These are phyloP conservation scores for Siniperca undulata DNA, from an alignment of 2,797 vertebrate species.

Conservation along the genomic window DNA sequence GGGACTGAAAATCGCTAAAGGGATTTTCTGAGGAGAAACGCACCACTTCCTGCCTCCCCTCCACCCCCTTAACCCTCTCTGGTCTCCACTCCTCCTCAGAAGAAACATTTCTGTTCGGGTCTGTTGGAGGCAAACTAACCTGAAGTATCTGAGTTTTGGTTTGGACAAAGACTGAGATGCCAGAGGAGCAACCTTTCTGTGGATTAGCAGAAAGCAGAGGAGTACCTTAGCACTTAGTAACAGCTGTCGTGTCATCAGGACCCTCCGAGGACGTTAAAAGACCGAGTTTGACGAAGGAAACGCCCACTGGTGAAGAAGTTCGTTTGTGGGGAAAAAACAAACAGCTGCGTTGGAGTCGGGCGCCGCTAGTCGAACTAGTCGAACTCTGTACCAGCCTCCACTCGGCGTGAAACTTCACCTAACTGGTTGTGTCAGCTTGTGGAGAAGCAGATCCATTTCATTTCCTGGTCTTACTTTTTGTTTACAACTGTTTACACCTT, in stretches of 20 bases:
- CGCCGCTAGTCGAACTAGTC: background rate
- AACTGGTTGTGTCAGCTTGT: background rate
- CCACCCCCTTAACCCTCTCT: slow-evolving; percentile 17
- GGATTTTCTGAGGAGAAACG: slow-evolving; percentile 90
- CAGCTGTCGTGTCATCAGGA: slow-evolving; percentile 30
- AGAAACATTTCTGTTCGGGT: slow-evolving; percentile 22
- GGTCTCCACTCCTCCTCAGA: slow-evolving; percentile 32
- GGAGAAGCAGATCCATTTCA: slow-evolving; percentile 8
- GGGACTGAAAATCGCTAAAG: slow-evolving; percentile 95
- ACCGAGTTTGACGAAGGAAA: background rate
- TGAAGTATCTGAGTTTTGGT: slow-evolving; percentile 39
- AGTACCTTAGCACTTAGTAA: slow-evolving; percentile 66
- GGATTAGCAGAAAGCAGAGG: slow-evolving; percentile 48
- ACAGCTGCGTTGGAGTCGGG: background rate
- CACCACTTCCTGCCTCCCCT: slow-evolving; percentile 45
- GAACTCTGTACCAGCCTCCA: background rate
- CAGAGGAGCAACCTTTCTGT: slow-evolving; percentile 48
- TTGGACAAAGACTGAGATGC: slow-evolving; percentile 22
- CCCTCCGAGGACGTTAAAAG: slow-evolving; percentile 21
- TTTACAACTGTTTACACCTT: slow-evolving; percentile 68
- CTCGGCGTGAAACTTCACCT: background rate
- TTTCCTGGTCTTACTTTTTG: slow-evolving; percentile 31
- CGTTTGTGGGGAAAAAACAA: background rate
- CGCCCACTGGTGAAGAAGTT: background rate
- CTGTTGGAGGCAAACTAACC: slow-evolving; percentile 11